Evolutionary conservation across 2,113 vertebrate species (phyloP).

Genomic region (Calyptomena viridis): DNA sequence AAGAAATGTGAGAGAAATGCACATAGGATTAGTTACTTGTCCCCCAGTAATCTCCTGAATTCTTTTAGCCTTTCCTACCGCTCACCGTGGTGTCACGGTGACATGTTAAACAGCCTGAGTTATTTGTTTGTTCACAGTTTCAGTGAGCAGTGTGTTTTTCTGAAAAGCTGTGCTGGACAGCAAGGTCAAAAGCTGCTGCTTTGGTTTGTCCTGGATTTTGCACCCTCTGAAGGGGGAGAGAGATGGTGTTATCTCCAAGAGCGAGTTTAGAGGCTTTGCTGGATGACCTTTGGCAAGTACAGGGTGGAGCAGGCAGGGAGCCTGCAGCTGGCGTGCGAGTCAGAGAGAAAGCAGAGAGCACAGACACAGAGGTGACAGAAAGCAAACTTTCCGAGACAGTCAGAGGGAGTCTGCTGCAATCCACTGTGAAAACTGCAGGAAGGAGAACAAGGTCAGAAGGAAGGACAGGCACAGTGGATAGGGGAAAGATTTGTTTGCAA

Average conservation of each 20-base stretch:
- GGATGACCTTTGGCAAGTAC: not conserved
- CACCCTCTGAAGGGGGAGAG: not conserved
- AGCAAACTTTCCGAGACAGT: constrained; percentile 25
- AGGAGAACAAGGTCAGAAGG: constrained; percentile 19
- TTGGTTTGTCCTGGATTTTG: constrained; percentile 38
- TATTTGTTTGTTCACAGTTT: constrained; percentile 47
- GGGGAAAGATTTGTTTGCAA: not conserved
- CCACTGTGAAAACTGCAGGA: not conserved
- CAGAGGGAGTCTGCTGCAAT: not conserved
- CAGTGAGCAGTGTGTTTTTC: not conserved
- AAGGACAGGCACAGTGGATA: not conserved
- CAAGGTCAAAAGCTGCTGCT: constrained; percentile 52
- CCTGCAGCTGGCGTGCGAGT: not conserved
- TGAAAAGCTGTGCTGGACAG: not conserved
- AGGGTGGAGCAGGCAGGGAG: constrained; percentile 3
- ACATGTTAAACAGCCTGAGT: constrained; percentile 30
- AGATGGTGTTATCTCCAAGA: not conserved
- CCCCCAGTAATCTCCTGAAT: constrained; percentile 40
- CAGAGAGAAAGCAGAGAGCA: not conserved
- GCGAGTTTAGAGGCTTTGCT: not conserved
- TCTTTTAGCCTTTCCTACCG: not conserved
- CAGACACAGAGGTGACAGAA: not conserved
- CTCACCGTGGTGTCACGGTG: not conserved
- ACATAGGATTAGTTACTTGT: constrained; percentile 24
- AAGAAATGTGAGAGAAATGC: constrained; percentile 9